Percentiles rank a stretch among this genome's conserved stretches.
Conservation (phyloP, 2,113 vertebrate genomes). For the Brienomyrus longianalis region DNA sequence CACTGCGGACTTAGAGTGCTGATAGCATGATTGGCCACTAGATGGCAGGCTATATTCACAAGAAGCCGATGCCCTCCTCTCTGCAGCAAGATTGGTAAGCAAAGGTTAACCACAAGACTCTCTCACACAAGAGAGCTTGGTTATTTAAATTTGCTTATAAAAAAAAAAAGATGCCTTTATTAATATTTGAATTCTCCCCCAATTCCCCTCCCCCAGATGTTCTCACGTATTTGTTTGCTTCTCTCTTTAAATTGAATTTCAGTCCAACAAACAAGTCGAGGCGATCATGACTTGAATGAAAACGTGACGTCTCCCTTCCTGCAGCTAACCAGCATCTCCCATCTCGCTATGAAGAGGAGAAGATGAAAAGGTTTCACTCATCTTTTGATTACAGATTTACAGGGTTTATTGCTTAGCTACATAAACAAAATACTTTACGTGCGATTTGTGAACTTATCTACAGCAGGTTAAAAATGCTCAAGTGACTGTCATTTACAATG, state of each 20-base stretch:
- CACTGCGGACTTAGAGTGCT: not conserved
- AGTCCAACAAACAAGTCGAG: conserved; percentile 10
- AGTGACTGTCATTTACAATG: not conserved
- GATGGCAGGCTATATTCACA: conserved; percentile 12
- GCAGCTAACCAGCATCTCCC: not conserved
- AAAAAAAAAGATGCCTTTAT: conserved; percentile 22
- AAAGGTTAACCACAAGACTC: conserved; percentile 59
- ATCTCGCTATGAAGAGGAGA: not conserved
- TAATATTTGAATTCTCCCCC: conserved; percentile 29
- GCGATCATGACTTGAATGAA: conserved; percentile 4
- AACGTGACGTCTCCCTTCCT: not conserved
- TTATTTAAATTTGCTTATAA: conserved; percentile 45
- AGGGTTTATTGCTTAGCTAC: not conserved
- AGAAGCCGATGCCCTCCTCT: conserved; percentile 30
- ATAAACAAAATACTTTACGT: not conserved
- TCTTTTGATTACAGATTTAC: not conserved
- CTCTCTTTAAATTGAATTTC: conserved; percentile 24
- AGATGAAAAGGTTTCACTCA: not conserved
- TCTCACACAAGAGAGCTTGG: conserved; percentile 60
- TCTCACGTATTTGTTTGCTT: conserved; percentile 11
- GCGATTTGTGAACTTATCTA: not conserved
- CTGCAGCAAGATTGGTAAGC: conserved; percentile 46
- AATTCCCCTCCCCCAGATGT: not conserved
- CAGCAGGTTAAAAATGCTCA: not conserved
- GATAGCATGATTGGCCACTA: not conserved